Evolutionary conservation across 2,113 vertebrate genomes (phyloP), one percentile per base, ranked within the genome.

Genomic region (Apteryx mantelli): DNA sequence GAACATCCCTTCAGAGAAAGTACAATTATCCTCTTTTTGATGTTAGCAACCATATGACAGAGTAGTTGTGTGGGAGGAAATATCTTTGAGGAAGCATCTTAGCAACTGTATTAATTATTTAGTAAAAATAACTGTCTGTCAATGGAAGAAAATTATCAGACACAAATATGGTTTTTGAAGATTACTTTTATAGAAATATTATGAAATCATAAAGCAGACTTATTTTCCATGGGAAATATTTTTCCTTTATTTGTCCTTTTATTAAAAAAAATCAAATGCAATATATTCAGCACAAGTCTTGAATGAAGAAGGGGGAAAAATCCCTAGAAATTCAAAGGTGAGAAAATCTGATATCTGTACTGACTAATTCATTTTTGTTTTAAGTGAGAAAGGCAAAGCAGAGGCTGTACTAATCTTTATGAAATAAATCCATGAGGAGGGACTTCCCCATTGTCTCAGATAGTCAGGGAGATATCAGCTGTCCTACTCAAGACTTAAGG

Each of bases 71-170:
- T 53, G 24, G 14, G 22, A 91, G 85, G 64, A 82, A 89, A 77
- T 73, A 34, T 22, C 15, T 74, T 60, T 61, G 81, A 87, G 68
- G 50, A 68, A 82, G 19, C 63, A 60, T 63, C 55, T 89, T 86
- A 69, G 22, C 42, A 81, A 90, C 25, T 66, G n/a, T 25, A 38
- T 78, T 55, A 90, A 70, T 78, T 88, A 22, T 84, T 94, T 76
- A 22, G 25, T 60, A 74, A 86, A 94, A 92, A 61, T 71, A 86
- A 52, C 7, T 78, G 46, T 38, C 16, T 75, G 50, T 38, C 16
- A 90, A 66, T 58, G 53, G 25, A 80, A 71, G 55, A 95, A 82
- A 92, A 17, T 86, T 86, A 12, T 42, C 50, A 75, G 88, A 56
- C 70, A 55, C 8, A 13, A 66, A 32, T 15, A 30, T 55, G 30